These are phyloP conservation scores for Halocaridina rubra DNA, from an alignment of 2,888 invertebrate genomes.

Conservation along the genomic window DNA sequence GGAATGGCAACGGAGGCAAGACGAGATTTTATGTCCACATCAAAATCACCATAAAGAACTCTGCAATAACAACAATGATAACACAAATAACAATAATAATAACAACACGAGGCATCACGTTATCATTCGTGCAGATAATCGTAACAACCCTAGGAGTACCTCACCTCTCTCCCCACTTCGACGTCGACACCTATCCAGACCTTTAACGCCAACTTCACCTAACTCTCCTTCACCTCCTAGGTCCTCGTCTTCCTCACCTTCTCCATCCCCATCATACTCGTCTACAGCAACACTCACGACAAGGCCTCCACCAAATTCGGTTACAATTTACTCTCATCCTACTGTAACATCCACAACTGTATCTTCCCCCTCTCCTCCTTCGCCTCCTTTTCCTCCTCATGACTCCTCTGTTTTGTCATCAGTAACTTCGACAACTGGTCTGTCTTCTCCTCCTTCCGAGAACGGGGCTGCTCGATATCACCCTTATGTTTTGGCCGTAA, in stretches of 20 bases:
- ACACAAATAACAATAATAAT: background rate
- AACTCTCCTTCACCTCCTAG: slow-evolving; percentile 35
- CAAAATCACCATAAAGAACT: background rate
- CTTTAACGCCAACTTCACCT: slow-evolving; percentile 14
- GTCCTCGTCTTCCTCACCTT: slow-evolving; percentile 17
- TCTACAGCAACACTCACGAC: slow-evolving; percentile 7
- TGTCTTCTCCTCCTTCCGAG: background rate
- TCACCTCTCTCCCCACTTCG: slow-evolving; percentile 34
- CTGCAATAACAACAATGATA: background rate
- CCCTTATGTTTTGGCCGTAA: slow-evolving; percentile 53
- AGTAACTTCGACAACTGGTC: background rate
- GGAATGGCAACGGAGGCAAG: slow-evolving; percentile 81
- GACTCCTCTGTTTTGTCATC: background rate
- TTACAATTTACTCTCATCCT: background rate
- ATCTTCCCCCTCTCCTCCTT: background rate
- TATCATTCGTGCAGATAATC: background rate
- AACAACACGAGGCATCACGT: background rate
- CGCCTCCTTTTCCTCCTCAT: slow-evolving; percentile 2
- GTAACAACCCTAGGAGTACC: background rate
- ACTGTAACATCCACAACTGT: background rate
- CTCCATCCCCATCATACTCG: slow-evolving; percentile 24
- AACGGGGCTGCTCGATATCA: slow-evolving; percentile 29
- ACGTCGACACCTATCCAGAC: slow-evolving; percentile 11
- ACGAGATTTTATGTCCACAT: background rate
- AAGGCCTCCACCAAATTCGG: slow-evolving; percentile 2